Conservation (phyloP, 2,888 invertebrate species). For the Cephus rjabovi region DNA sequence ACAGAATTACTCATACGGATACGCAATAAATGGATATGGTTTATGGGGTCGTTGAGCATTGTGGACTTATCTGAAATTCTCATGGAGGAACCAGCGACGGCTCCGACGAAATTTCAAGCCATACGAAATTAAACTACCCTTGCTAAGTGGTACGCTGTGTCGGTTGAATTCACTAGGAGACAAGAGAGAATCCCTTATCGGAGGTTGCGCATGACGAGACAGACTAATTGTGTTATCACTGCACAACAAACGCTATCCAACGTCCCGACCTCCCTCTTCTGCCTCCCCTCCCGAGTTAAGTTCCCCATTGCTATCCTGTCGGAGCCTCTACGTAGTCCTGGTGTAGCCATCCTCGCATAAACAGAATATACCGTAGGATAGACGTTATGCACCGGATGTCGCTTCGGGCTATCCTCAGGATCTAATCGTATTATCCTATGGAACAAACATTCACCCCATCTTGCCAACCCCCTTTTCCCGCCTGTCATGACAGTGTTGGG, state of each 20-base stretch:
- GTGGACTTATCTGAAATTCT: not conserved
- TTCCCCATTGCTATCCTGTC: not conserved
- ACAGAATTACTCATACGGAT: not conserved
- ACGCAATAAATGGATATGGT: not conserved
- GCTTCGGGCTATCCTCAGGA: not conserved
- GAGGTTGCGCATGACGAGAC: constrained; percentile 56
- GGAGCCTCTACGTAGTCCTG: not conserved
- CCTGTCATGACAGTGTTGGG: not conserved
- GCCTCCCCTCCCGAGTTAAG: not conserved
- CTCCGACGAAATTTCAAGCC: not conserved
- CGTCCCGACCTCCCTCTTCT: not conserved
- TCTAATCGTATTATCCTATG: not conserved
- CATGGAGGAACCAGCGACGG: not conserved
- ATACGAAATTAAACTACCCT: not conserved
- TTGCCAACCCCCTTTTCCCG: not conserved
- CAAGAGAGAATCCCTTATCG: constrained; percentile 47
- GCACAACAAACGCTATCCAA: constrained; percentile 41
- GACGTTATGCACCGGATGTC: not conserved
- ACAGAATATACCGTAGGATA: not conserved
- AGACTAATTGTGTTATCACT: constrained; percentile 58
- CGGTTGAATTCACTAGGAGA: not conserved
- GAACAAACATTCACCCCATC: not conserved
- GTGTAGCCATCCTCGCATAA: not conserved
- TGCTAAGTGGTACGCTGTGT: not conserved
- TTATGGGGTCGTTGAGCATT: not conserved